phyloP scores from a whole-genome alignment of 2,888 invertebrate genomes.

The Pyralis farinalis region DNA sequence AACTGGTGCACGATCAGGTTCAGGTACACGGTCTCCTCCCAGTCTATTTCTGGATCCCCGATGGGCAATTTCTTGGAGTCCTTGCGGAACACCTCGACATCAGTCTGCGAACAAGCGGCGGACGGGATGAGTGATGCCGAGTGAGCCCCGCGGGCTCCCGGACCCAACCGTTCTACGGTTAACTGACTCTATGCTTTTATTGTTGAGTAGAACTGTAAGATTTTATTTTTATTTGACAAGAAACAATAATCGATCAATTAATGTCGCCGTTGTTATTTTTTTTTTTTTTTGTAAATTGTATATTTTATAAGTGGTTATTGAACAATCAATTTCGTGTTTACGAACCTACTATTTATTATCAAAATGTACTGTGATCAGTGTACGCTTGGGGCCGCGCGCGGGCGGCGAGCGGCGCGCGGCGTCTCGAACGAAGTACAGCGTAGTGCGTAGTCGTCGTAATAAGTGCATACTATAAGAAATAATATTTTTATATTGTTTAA shows the following conservation, averaged over 20 bases:
- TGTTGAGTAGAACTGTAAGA: constrained; percentile 55
- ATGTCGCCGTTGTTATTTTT: constrained; percentile 53
- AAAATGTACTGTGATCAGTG: constrained; percentile 67
- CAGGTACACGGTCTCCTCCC: constrained; percentile 99
- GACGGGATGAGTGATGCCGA: constrained; percentile 10
- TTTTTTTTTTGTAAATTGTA: constrained; percentile 66
- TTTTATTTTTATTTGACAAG: constrained; percentile 44
- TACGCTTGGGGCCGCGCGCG: constrained; percentile 25
- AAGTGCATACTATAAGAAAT: constrained; percentile 61
- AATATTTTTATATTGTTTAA: constrained; percentile 77
- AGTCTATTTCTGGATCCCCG: constrained; percentile 97
- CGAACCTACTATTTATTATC: constrained; percentile 64
- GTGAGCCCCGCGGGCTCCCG: constrained; percentile 29
- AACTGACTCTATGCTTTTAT: constrained; percentile 56
- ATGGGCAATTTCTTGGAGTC: constrained; percentile 98
- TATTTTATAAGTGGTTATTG: constrained; percentile 71
- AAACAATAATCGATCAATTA: constrained; percentile 54
- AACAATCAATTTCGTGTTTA: constrained; percentile 55
- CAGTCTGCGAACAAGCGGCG: constrained; percentile 83
- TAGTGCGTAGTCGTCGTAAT: constrained; percentile 43
- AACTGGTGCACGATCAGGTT: constrained; percentile 99
- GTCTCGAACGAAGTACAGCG: constrained; percentile 16
- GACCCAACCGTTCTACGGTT: constrained; percentile 37
- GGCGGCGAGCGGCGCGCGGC: constrained; percentile 17
- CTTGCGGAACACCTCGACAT: constrained; percentile 98